A percentile compares a stretch with the other conserved stretches of the same genome.
Conservation (phyloP, 2,888 invertebrate genomes). For the Euproctis similis region DNA sequence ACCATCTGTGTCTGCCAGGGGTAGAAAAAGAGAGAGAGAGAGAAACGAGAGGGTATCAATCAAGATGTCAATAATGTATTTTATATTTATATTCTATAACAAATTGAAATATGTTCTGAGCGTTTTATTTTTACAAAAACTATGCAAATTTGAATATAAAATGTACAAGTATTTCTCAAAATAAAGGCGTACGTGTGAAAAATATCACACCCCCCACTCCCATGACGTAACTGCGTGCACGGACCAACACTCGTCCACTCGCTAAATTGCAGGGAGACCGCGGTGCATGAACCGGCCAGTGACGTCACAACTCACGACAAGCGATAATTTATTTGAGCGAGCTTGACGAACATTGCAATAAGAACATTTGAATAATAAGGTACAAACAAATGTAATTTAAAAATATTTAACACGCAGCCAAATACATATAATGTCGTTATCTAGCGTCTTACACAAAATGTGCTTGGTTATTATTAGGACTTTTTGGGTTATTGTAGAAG, state of each 20-base stretch:
- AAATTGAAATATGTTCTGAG: too few relatives aligned
- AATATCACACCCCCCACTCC: not conserved
- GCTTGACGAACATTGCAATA: slow-evolving; percentile 1
- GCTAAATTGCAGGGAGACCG: slow-evolving; percentile 1
- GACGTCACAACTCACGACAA: not conserved
- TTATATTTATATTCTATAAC: too few relatives aligned
- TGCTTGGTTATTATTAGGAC: too few relatives aligned
- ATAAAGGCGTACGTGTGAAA: not conserved
- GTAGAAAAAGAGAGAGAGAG: too few relatives aligned
- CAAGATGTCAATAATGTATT: too few relatives aligned
- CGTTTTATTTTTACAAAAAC: too few relatives aligned
- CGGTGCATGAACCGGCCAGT: slow-evolving; percentile 1
- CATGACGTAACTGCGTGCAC: slow-evolving; percentile 1
- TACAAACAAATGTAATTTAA: slow-evolving; percentile 1
- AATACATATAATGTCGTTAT: too few relatives aligned
- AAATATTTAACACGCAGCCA: slow-evolving; percentile 1
- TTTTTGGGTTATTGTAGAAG: too few relatives aligned
- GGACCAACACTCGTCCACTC: slow-evolving; percentile 1
- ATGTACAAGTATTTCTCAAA: not conserved
- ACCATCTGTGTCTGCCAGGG: too few relatives aligned
- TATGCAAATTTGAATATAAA: too few relatives aligned
- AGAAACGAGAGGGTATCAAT: too few relatives aligned
- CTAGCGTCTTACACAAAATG: too few relatives aligned
- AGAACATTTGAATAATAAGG: not conserved
- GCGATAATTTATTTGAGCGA: slow-evolving; percentile 1